A percentile compares a stretch with the other conserved stretches of the same genome.
phyloP scores from a whole-genome alignment of 2,888 invertebrate genomes.

The Ctenicera cuprea region DNA sequence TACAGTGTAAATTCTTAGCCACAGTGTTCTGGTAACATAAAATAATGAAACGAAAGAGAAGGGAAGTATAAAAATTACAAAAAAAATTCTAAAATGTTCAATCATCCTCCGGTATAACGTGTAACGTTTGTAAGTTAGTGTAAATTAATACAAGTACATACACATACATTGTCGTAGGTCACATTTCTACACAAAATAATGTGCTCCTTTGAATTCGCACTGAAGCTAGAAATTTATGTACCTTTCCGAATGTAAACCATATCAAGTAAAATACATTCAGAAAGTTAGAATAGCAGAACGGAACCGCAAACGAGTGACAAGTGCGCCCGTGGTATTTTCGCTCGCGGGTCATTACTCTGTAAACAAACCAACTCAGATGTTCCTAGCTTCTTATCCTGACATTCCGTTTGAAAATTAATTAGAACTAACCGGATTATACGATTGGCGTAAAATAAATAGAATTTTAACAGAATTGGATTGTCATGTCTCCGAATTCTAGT shows the following conservation, averaged over 20 bases:
- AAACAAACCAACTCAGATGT: slow-evolving; percentile 49
- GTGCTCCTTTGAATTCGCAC: background rate
- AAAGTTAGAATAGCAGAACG: slow-evolving; percentile 36
- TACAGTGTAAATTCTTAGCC: no score
- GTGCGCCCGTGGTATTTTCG: slow-evolving; percentile 52
- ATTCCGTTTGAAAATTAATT: slow-evolving; percentile 41
- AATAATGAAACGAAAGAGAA: no score
- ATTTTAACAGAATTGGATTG: background rate
- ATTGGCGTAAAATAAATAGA: background rate
- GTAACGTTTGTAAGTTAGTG: no score
- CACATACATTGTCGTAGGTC: no score
- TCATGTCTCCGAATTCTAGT: background rate
- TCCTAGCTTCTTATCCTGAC: slow-evolving; percentile 13
- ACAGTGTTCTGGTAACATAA: no score
- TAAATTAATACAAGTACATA: no score
- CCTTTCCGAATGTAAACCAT: slow-evolving; percentile 15
- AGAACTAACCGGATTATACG: slow-evolving; percentile 27
- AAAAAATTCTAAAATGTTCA: no score
- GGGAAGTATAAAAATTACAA: no score
- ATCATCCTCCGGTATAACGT: no score
- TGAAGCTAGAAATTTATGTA: slow-evolving; percentile 15
- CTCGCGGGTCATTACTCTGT: slow-evolving; percentile 54
- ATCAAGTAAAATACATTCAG: slow-evolving; percentile 24
- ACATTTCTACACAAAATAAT: background rate
- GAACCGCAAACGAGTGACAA: slow-evolving; percentile 40